Evolutionary conservation across 23 tunicate genomes (phyloP), one percentile per base, ranked within the genome.

Genomic region (Clavelina lepadiformis): DNA sequence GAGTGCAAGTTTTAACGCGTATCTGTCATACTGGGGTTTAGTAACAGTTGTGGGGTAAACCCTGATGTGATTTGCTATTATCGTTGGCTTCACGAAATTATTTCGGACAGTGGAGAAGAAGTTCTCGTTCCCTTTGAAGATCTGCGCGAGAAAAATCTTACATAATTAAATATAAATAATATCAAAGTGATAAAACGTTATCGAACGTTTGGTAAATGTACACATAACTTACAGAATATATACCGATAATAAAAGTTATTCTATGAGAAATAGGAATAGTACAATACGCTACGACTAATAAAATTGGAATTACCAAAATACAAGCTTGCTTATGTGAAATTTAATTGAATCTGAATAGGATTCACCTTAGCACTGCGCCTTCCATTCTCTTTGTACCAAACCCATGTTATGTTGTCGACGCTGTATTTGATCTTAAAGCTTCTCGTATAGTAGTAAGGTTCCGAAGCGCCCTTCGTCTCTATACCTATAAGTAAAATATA

Each of bases 21-120:
- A 83, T 47, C 69, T 37, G 23, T 55, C 58, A 0, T 71, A 20
- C 7, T 66, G 36, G 2, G 11, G 20, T 19, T 46, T 4, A 13
- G 15, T 13, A 15, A 61, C 58, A 0, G 76, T 61, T 21, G 71
- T 74, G 8, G 97, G 97, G 49, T 81, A 89, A 50, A 89, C 58
- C 21, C 97, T 76, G 31, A 89, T 24, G 45, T 82, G 76, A 0
- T 76, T 64, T 4, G 89, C 89, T 31, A 52, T 23, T 38, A 89
- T 89, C 5, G 65, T 52, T 24, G 97, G 89, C 0, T 58, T 38
- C n/a, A 89, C 68, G 33, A 89, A 89, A 57, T 89, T 89, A 54
- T 89, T 89, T 19, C 80, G 74, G 20, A 72, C 80, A 15, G 38
- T 63, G 8, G 63, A 28, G 41, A 81, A 89, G 19, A 58, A 68